A percentile compares a stretch with the other conserved stretches of the same genome.
Conservation (phyloP, 2,113 vertebrate genomes). For the Scartelaos histophorus region DNA sequence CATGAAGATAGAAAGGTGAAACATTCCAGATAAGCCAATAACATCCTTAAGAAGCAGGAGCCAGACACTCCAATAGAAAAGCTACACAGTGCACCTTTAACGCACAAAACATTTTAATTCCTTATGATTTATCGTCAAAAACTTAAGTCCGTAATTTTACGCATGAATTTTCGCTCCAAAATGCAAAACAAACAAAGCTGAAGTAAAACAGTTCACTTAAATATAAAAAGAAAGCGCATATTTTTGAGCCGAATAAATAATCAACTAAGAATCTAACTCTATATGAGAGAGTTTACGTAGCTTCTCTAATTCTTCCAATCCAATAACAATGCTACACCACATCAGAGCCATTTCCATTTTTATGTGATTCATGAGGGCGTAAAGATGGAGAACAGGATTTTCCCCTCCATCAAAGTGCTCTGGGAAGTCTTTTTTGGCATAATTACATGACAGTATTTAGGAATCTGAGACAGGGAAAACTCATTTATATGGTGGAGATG, state of each 20-base stretch:
- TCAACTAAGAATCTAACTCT: neutral
- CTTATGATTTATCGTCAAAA: too few relatives aligned
- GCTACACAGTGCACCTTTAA: too few relatives aligned
- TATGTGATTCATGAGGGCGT: slow-evolving; percentile 54
- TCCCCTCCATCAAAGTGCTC: slow-evolving; percentile 41
- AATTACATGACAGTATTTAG: slow-evolving; percentile 65
- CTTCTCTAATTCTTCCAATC: slow-evolving; percentile 18
- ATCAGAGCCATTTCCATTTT: slow-evolving; percentile 70
- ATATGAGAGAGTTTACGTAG: neutral
- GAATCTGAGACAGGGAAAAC: slow-evolving; percentile 46
- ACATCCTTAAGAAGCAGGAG: too few relatives aligned
- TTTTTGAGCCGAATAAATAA: neutral
- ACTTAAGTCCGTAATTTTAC: neutral
- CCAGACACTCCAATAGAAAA: too few relatives aligned
- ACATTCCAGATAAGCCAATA: too few relatives aligned
- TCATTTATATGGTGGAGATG: slow-evolving; percentile 53
- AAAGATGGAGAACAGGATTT: slow-evolving; percentile 16
- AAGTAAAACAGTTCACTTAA: neutral
- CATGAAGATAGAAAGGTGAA: too few relatives aligned
- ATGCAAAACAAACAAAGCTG: neutral
- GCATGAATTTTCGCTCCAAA: neutral
- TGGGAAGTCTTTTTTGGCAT: slow-evolving; percentile 54
- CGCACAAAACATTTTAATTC: too few relatives aligned
- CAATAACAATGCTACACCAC: slow-evolving; percentile 44
- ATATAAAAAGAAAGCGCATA: neutral